Percentiles rank a stretch among this genome's conserved stretches.
Conservation (phyloP, 2,888 invertebrate species). For the Spicauda simplicius region DNA sequence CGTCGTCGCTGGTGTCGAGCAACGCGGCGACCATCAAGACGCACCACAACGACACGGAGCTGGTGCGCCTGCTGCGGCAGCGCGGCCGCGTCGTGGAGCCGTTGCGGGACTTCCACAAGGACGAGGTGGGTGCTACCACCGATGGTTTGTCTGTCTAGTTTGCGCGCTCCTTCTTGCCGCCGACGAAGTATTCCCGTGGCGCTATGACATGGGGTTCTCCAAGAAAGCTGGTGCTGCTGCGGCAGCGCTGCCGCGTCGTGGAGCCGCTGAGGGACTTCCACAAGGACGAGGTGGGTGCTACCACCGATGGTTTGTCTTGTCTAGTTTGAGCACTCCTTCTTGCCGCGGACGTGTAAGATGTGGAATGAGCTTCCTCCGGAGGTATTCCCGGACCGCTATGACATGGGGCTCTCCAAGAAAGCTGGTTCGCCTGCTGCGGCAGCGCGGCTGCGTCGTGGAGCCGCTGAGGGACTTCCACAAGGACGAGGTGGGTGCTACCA, state of each 20-base stretch:
- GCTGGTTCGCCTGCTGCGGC: conserved; percentile 91
- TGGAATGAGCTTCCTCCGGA: no score
- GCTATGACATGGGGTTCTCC: no score
- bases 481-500: conserved; percentile 89
- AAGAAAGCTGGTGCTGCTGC: conserved; percentile 94
- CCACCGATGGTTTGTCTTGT: no score
- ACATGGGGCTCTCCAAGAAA: no score
- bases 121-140: conserved; percentile 87
- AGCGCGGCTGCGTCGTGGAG: conserved; percentile 95
- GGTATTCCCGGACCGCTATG: conserved; percentile 99
- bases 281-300: conserved; percentile 93
- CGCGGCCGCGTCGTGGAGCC: conserved; percentile 98
- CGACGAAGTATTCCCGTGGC: no score
- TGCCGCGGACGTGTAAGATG: no score
- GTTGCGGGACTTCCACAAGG: conserved; percentile 99
- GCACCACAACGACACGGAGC: conserved; percentile 99
- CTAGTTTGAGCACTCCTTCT: no score
- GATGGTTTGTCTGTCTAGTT: background rate
- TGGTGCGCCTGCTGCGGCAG: conserved; percentile 90
- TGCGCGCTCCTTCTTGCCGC: no score
- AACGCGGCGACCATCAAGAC: conserved; percentile 99
- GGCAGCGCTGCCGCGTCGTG: conserved; percentile 95
- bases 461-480: conserved; percentile 99
- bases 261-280: conserved; percentile 99
- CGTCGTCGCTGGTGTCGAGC: conserved; percentile 92